These are phyloP conservation scores for Manis crassicaudata DNA, from an alignment of 2,797 vertebrate genomes.

Conservation along the genomic window DNA sequence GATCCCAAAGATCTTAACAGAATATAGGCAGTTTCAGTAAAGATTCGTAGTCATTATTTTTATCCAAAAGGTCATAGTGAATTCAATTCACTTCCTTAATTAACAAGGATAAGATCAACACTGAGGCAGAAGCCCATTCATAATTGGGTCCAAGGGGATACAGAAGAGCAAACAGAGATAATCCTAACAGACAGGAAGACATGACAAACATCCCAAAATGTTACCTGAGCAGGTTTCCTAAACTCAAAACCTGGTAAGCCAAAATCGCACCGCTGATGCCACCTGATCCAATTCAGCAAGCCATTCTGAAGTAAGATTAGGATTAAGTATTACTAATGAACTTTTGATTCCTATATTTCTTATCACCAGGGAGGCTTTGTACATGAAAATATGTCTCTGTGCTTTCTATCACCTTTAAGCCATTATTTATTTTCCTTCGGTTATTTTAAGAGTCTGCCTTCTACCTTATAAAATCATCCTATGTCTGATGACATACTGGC, in stretches of 20 bases:
- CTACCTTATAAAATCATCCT: background rate
- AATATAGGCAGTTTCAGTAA: conserved; percentile 59
- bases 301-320: conserved; percentile 53
- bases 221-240: conserved; percentile 66
- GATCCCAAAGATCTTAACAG: conserved; percentile 60
- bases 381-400: background rate
- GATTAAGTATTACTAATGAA: conserved; percentile 48
- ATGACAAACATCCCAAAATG: conserved; percentile 75
- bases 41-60: conserved; percentile 80
- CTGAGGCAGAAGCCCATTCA: conserved; percentile 79
- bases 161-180: conserved; percentile 73
- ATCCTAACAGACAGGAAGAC: conserved; percentile 78
- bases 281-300: conserved; percentile 45
- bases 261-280: background rate
- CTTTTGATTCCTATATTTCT: conserved; percentile 64
- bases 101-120: conserved; percentile 82
- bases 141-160: conserved; percentile 82
- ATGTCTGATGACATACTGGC: background rate
- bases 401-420: background rate
- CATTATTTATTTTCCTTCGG: background rate
- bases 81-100: conserved; percentile 83
- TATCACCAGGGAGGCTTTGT: conserved; percentile 33
- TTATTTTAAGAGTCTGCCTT: background rate
- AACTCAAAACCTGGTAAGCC: conserved; percentile 33
- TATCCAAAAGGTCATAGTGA: conserved; percentile 70